Base-by-base conservation (phyloP, 2,888 invertebrate species). In the Seladonia tumulorum region DNA sequence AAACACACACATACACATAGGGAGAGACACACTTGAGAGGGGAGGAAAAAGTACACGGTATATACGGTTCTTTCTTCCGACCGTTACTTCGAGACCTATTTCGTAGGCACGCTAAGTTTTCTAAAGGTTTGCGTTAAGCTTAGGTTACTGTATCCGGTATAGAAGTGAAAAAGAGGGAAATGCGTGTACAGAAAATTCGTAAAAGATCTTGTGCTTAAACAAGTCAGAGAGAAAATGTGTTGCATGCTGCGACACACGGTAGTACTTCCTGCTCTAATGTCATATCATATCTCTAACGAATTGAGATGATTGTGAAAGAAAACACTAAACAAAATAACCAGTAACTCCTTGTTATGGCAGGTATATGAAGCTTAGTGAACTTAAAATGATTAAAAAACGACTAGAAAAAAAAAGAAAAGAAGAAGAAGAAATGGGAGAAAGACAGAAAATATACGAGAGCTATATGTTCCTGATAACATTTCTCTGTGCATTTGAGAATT, bases 391-490 rank as follows among this genome's bases (percentile, higher is more conserved):
- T 25, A 71, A 45, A 45, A 71, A 71, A 42, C 4, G n/a, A 71
- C 16, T 45, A 49, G 29, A 66, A 35, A 68, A 68, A 39, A 29
- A 73, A 68, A 39, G 16, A 73, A 57, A 5, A 29, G 35, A 29
- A 60, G 35, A 29, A 60, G 63, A 68, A 60, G n/a, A n/a, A 70
- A 42, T 39, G 14, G n/a, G 42, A 35, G 10, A 73, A 57, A 57
- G n/a, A 53, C 7, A 29, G 47, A 42, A 68, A 63, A 79, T 68
- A 74, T 70, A 75, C 16, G 88, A 90, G 87, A 90, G 87, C 91
- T 87, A 91, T 87, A 91, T 92, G 92, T 93, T 92, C 92, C 92
- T 93, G 90, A 90, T 90, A 88, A 89, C 73, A 90, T 89, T 91
- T 88, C 88, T 86, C 82, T 86, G 82, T 90, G 90, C 87, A 87